These are phyloP conservation scores for Apis florea DNA, from an alignment of 1,140 invertebrate genomes.

Conservation along the genomic window DNA sequence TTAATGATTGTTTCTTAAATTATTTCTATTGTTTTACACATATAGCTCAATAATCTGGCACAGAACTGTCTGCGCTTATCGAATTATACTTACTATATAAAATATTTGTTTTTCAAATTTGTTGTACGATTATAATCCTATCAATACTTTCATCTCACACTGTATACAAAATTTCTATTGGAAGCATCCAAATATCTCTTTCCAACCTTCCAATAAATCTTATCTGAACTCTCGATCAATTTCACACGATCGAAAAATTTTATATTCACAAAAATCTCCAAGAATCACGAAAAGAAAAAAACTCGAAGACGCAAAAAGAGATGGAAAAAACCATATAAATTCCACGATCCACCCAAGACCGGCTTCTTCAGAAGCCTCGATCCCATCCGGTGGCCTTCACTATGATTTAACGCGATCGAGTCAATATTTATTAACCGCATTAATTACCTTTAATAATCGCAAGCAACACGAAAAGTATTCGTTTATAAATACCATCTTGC, in stretches of 20 bases:
- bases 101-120: too few species aligned
- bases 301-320: too few species aligned
- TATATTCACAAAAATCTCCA: not conserved
- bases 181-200: not conserved
- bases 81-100: too few species aligned
- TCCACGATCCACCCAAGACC: not conserved
- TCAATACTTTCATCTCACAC: too few species aligned
- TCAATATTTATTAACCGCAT: slow-evolving; percentile 57
- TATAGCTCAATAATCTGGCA: too few species aligned
- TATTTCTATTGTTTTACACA: too few species aligned
- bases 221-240: not conserved
- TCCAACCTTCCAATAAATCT: not conserved
- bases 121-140: too few species aligned
- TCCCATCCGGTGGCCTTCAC: slow-evolving; percentile 11
- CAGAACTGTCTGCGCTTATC: too few species aligned
- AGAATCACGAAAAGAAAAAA: not conserved
- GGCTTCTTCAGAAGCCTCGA: slow-evolving; percentile 11
- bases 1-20: too few species aligned
- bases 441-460: slow-evolving; percentile 57
- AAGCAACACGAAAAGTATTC: slow-evolving; percentile 29
- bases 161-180: not conserved
- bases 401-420: slow-evolving; percentile 33
- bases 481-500: slow-evolving; percentile 11
- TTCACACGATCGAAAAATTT: not conserved
- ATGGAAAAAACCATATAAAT: not conserved